Base-by-base conservation (phyloP, 2,113 vertebrate species). In the Ivindomyrus marchei region DNA sequence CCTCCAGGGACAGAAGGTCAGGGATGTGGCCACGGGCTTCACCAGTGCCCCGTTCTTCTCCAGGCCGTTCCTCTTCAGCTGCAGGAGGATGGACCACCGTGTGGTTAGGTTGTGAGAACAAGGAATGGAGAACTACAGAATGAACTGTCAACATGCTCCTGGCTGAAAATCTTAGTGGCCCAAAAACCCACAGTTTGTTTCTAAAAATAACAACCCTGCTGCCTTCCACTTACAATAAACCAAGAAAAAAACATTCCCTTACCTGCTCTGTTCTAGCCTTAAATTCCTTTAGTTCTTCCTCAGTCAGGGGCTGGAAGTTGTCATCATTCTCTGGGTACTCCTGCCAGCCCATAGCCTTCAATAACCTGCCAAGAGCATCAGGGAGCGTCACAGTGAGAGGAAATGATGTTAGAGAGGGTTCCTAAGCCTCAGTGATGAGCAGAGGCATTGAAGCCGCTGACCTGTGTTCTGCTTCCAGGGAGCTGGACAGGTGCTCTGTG, bases 271-370 rank as follows among this genome's bases (percentile, higher is more conserved):
- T 98, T 96, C 98, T 99, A 94, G 97, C 97, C 92, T 98, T 97
- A 94, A 99, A 99, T 95, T 99, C 98, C 96, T 94, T 97, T 93
- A 99, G 97, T 93, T 99, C 98, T 88, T 99, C 98, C 92, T 99
- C 98, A 0, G 98, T 99, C 93, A 99, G 97, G 90, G 98, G 98
- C 95, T 97, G 97, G 95, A 97, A 99, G 95, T 97, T 98, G 93
- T 99, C 98, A 91, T 99, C 98, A n/a, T 99, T 99, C 94, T 99
- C 98, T 91, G 98, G 98, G 92, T 97, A 97, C 90, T 99, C 98
- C 95, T 99, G 98, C 98, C 98, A 99, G 93, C 98, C 98, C 98
- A 99, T 99, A 94, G 97, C 97, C 97, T 98, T 99, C 94, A 99
- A 93, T 95, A 99, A 97, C 95, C 98, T 99, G 91, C 70, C 70